Base-by-base conservation (phyloP, 2,113 vertebrate species). In the Psittacula cyanocephala region DNA sequence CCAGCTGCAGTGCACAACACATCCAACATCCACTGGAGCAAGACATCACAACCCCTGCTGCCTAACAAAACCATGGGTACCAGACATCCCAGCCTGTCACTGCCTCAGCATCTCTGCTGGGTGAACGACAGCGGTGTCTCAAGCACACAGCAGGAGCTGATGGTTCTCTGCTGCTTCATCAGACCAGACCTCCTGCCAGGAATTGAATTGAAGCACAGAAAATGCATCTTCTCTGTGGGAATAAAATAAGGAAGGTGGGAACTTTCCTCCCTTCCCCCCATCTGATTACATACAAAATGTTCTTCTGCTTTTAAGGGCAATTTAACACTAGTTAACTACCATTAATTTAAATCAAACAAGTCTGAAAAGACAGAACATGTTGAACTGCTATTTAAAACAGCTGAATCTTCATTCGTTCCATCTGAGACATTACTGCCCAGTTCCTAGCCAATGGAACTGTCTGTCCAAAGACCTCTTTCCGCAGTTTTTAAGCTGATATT, bases 331-430 rank as follows among this genome's bases (percentile, higher is more conserved):
- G 62, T 94, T 93, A 95, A 87, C 29, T 47, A 74, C 25, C 1
- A 5, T 88, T 95, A 95, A 95, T 95, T 94, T 93, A 96, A 95
- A 88, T 92, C 85, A 93, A 95, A 91, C 71, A 74, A 81, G 89
- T 91, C 70, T 77, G 47, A 31, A 93, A 50, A 86, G 52, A 74
- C 0, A 57, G 67, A 93, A 91, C 70, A 44, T 74, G 62, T 74
- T 91, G 79, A 57, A 64, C 80, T 77, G 79, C 80, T 78, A 70
- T 94, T 94, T 93, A 95, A 93, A 83, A 52, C 69, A 88, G 71
- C 63, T 78, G 87, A 88, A 89, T 93, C 86, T 89, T 83, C 71
- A 50, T 86, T 88, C 50, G 57, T 75, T 91, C 39, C 55, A 31
- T 13, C 20, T 1, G 4, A 91, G 63, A 80, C 72, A 27, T 41